These are phyloP conservation scores for Peromyscus attwateri DNA, from an alignment of 2,797 vertebrate genomes.

Conservation along the genomic window DNA sequence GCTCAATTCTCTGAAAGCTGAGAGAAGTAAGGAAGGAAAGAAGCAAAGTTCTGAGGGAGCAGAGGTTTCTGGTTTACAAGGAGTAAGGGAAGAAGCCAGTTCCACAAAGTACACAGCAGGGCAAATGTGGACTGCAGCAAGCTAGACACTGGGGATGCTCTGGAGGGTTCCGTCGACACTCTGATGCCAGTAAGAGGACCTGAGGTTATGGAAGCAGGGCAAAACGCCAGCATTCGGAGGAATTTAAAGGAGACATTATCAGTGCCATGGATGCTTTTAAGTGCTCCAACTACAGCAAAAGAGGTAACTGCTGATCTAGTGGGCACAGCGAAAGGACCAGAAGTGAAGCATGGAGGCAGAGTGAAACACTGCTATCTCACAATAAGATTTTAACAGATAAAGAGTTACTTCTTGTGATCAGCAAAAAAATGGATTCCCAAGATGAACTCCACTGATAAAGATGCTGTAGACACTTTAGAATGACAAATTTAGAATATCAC, in stretches of 20 bases:
- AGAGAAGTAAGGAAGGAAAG: not conserved
- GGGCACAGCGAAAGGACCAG: not conserved
- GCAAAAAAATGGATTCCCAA: not conserved
- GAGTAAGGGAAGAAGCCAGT: not conserved
- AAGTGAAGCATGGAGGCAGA: not conserved
- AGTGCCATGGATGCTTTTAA: not conserved
- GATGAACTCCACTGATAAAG: not conserved
- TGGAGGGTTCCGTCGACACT: not conserved
- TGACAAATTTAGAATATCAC: not conserved
- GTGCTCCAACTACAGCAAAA: not conserved
- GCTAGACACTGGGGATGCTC: no score
- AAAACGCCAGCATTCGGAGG: not conserved
- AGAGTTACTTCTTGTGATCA: not conserved
- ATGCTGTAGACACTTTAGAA: not conserved
- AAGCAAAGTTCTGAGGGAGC: no score
- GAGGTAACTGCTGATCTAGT: not conserved
- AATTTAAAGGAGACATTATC: not conserved
- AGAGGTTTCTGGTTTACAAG: not conserved
- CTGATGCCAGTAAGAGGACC: not conserved
- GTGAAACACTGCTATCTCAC: not conserved
- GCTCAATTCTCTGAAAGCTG: not conserved
- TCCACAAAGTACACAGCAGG: not conserved
- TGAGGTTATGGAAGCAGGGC: not conserved
- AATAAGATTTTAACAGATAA: not conserved
- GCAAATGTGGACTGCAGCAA: not conserved